Percentiles rank a stretch among this genome's conserved stretches.
phyloP scores from a whole-genome alignment of 1,140 invertebrate species.

The Ooceraea biroi region DNA sequence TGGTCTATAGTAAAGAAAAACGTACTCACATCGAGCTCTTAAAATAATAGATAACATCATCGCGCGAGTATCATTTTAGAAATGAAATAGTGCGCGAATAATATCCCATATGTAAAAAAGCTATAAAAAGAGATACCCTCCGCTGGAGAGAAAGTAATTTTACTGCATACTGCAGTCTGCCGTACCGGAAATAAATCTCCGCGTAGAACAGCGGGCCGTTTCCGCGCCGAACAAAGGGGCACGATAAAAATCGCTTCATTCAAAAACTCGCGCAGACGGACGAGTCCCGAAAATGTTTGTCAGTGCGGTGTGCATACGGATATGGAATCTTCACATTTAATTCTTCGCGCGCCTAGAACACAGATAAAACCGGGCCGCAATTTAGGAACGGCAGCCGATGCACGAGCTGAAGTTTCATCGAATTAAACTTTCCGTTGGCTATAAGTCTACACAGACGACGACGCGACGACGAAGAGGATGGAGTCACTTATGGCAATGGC shows the following conservation, averaged over 20 bases:
- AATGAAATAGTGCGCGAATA: not conserved
- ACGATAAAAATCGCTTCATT: conserved; percentile 54
- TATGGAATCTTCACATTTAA: conserved; percentile 60
- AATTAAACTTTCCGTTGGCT: conserved; percentile 68
- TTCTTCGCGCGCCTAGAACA: conserved; percentile 40
- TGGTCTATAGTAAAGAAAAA: not conserved
- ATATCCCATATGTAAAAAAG: conserved; percentile 6
- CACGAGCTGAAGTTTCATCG: conserved; percentile 56
- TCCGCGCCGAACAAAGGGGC: conserved; percentile 36
- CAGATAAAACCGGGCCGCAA: conserved; percentile 33
- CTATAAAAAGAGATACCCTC: conserved; percentile 9
- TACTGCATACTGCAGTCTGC: conserved; percentile 3
- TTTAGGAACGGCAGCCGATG: conserved; percentile 37
- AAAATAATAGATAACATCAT: not conserved
- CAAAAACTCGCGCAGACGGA: conserved; percentile 15
- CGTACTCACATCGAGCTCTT: not conserved
- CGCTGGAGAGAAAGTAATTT: conserved; percentile 44
- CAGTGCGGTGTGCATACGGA: not conserved
- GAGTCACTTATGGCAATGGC: conserved; percentile 56
- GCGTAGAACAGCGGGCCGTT: conserved; percentile 40
- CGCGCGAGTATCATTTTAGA: not conserved
- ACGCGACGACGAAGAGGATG: conserved; percentile 16
- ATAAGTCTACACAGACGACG: conserved; percentile 53
- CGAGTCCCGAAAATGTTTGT: conserved; percentile 57
- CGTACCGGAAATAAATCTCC: conserved; percentile 55